Evolutionary conservation across 1,140 invertebrate species (phyloP), one percentile per base, ranked within the genome.

Genomic region (Paralvinella palmiformis): DNA sequence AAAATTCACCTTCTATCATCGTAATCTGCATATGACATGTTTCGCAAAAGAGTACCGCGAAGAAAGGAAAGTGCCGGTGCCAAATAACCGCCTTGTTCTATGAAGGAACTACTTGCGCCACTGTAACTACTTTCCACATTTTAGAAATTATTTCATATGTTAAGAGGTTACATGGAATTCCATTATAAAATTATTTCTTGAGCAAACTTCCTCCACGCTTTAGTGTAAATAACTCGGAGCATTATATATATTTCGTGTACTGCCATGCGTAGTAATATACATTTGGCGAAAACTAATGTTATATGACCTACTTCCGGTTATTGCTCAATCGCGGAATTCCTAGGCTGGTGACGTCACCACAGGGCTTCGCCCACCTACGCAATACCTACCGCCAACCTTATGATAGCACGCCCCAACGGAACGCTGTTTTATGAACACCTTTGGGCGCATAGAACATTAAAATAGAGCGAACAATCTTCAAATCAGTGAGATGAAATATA

Each of bases 1-100:
- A 57, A 32, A 57, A 57, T 57, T 13, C 33, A 57, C 55, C 55
- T 57, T 57, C 55, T 27, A 32, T 57, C 55, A 32, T 57, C 55
- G n/a, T 41, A 10, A 32, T 57, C 55, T 13, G 29, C 6, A 36
- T 57, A 57, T 32, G 55, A 57, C 55, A 57, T 57, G 55, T 57
- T 57, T 32, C n/a, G n/a, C n/a, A n/a, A n/a, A n/a, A n/a, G 31
- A 27, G 48, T 52, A 52, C 48, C 48, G 48, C 48, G 48, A 52
- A 52, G 48, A 52, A 52, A 52, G 48, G 48, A 52, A 52, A 22
- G 24, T 22, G 48, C 48, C 31, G 48, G 48, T n/a, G 48, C 48
- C 48, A 27, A 20, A 27, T 52, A 17, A 52, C 48, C 24, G 24
- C 10, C 31, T 27, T 52, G 48, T 7, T 52, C 24, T 52, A 52